Evolutionary conservation across 2,797 vertebrate species (phyloP).

Genomic region (Brachymystax lenok): DNA sequence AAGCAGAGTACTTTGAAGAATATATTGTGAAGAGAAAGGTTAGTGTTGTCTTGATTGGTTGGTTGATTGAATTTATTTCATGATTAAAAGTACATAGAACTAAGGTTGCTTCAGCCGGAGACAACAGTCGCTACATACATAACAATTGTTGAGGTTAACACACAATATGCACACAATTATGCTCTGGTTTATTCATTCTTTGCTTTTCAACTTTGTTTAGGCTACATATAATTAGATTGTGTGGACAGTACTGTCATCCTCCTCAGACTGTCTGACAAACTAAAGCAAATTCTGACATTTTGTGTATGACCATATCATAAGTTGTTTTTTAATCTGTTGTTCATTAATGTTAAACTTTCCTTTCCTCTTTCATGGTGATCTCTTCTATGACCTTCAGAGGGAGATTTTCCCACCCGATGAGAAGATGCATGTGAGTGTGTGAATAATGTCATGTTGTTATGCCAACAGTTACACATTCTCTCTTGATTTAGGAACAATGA

Average conservation of each 20-base stretch:
- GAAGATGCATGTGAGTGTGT: slow-evolving; percentile 71
- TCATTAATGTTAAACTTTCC: neutral
- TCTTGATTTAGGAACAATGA: neutral
- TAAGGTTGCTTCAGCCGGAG: too few species aligned
- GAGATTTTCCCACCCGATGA: slow-evolving; percentile 86
- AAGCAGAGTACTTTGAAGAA: slow-evolving; percentile 89
- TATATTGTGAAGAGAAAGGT: slow-evolving; percentile 88
- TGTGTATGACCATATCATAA: too few species aligned
- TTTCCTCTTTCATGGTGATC: slow-evolving; percentile 12
- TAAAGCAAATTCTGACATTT: neutral
- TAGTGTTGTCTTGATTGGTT: slow-evolving; percentile 20
- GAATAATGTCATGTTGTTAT: neutral
- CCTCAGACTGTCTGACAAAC: neutral
- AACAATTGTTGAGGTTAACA: too few species aligned
- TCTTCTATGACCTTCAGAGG: slow-evolving; percentile 69
- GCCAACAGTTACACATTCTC: neutral
- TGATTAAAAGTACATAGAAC: too few species aligned
- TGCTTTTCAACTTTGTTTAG: too few species aligned
- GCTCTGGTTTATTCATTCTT: too few species aligned
- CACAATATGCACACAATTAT: too few species aligned
- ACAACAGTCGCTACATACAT: too few species aligned
- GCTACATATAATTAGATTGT: too few species aligned
- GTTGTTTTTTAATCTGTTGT: too few species aligned
- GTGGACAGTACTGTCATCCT: too few species aligned
- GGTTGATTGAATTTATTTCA: neutral